A percentile compares a stretch with the other conserved stretches of the same genome.
Conservation (phyloP, 2,888 invertebrate species). For the Glomeris marginata region DNA sequence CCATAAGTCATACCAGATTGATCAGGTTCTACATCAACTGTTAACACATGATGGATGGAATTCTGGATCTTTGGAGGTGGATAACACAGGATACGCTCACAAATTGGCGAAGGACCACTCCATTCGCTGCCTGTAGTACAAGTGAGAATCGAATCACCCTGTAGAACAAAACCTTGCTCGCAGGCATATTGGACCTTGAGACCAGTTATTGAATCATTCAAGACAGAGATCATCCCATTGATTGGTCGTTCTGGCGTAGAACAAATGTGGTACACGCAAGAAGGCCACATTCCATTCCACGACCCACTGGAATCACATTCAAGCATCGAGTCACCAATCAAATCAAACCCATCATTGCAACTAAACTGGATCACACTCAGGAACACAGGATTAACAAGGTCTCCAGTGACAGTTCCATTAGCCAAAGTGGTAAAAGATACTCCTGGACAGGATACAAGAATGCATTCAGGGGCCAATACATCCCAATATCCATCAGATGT, state of each 20-base stretch:
- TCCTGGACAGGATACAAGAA: constrained; percentile 13
- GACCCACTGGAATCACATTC: constrained; percentile 15
- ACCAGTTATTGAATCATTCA: constrained; percentile 13
- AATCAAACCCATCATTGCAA: constrained; percentile 3
- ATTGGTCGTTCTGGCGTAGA: not conserved
- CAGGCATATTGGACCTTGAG: constrained; percentile 13
- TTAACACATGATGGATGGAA: not conserved
- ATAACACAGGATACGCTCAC: not conserved
- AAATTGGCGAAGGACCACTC: constrained; percentile 11
- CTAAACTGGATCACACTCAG: constrained; percentile 14
- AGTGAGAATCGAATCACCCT: constrained; percentile 15
- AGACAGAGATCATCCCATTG: not conserved
- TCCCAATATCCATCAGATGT: constrained; percentile 15
- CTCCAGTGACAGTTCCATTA: constrained; percentile 10
- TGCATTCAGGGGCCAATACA: constrained; percentile 14
- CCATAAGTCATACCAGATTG: too few relatives aligned
- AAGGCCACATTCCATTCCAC: constrained; percentile 12
- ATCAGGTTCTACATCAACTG: not conserved
- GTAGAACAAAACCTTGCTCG: constrained; percentile 16
- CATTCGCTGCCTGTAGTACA: constrained; percentile 20
- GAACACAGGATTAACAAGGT: constrained; percentile 3
- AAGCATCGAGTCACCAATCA: constrained; percentile 15
- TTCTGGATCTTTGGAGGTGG: not conserved
- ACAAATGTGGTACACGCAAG: not conserved
- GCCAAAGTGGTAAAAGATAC: constrained; percentile 12